Conservation (phyloP, 2,113 vertebrate genomes). For the Orientallactaga bullata region DNA sequence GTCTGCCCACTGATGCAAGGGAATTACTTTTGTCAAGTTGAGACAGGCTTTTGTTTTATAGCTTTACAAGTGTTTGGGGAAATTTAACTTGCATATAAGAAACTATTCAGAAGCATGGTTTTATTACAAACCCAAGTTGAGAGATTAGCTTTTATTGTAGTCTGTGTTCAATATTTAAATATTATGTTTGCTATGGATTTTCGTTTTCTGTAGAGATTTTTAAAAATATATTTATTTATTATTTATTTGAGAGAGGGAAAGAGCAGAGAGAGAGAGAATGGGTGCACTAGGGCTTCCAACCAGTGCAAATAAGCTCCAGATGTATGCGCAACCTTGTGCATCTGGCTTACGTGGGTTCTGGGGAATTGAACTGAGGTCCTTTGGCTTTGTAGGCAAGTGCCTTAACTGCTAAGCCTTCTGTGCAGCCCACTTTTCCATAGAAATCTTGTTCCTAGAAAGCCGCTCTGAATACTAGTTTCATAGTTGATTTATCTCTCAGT, state of each 20-base stretch:
- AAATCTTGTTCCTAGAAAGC: slow-evolving; percentile 52
- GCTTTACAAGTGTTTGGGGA: slow-evolving; percentile 23
- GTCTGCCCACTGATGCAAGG: neutral
- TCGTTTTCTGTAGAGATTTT: too few species aligned
- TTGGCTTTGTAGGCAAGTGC: too few species aligned
- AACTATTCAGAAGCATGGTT: slow-evolving; percentile 33
- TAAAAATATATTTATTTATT: too few species aligned
- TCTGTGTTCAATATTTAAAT: slow-evolving; percentile 4
- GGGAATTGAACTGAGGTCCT: too few species aligned
- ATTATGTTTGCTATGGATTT: slow-evolving; percentile 11
- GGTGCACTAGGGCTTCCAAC: too few species aligned
- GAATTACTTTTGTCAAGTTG: slow-evolving; percentile 9
- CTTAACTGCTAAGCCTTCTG: too few species aligned
- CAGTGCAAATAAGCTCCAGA: too few species aligned
- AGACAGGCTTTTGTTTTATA: slow-evolving; percentile 38
- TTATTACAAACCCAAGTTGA: neutral
- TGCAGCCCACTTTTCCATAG: slow-evolving; percentile 34
- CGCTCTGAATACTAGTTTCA: neutral
- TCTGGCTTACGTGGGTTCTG: too few species aligned
- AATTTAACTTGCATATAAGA: slow-evolving; percentile 1
- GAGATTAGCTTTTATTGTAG: neutral
- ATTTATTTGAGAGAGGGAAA: too few species aligned
- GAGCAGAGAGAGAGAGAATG: too few species aligned
- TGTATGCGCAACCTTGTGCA: too few species aligned
- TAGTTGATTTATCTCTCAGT: neutral